Base-by-base conservation (phyloP, 2,797 vertebrate genomes). In the Rhynchotus rufescens region DNA sequence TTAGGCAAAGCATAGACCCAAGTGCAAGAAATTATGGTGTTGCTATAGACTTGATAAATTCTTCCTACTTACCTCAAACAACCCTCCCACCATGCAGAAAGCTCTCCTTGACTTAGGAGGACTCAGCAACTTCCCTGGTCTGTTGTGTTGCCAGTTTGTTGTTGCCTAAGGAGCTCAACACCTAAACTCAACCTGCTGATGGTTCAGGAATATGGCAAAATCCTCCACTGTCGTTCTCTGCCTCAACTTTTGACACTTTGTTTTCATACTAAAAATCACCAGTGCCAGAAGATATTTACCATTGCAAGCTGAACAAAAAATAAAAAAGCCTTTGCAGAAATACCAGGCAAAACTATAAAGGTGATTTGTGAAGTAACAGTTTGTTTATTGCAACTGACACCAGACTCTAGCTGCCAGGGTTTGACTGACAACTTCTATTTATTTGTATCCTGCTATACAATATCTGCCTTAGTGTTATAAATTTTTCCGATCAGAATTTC, bases 371-470 rank as follows among this genome's bases (percentile, higher is more conserved):
- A 95, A 95, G 93, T 92, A 90, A 92, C 76, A 71, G 76, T 93
- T 97, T 97, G 97, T 97, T 96, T 96, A 97, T 90, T 94, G 89
- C 95, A 90, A 93, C 90, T 80, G 85, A 95, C 73, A 90, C 92
- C 64, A 72, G 79, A 92, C 84, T 94, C 78, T 74, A 93, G 86
- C 92, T 97, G 96, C 96, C 95, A 96, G 84, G 86, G 88, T 96
- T 93, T 97, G 97, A 97, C 90, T 97, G 97, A 98, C 97, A 97
- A 96, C 96, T 97, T 94, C 93, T 96, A 84, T 96, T 97, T 97
- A 96, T 97, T 97, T 97, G 97, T 97, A 97, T 89, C 84, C 93
- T 92, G 69, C 93, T 95, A 92, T 95, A 95, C 96, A 96, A 94
- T 95, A 95, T 95, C 86, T 95, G 92, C 92, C 92, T 97, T 97